These are phyloP conservation scores for Hippasteria phrygiana DNA, from an alignment of 53 echinoderm and acorn worm genomes.

Conservation along the genomic window DNA sequence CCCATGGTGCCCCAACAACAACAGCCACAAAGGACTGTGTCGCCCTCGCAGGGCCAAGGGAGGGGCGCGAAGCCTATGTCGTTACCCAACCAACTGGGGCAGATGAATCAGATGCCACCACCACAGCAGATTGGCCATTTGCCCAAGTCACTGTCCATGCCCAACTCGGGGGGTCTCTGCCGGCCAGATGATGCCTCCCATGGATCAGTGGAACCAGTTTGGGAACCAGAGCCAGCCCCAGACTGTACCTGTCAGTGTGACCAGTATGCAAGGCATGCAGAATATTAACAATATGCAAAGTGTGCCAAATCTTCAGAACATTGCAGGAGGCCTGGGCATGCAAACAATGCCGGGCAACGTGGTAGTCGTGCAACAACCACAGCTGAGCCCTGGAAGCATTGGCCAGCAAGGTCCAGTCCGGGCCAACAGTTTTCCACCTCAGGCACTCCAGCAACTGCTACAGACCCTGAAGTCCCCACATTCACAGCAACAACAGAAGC, in stretches of 20 bases:
- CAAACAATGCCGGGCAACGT: constrained; percentile 61
- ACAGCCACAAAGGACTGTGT: constrained; percentile 71
- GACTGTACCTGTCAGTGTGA: constrained; percentile 48
- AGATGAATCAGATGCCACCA: constrained; percentile 66
- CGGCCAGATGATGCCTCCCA: constrained; percentile 66
- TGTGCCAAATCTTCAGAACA: constrained; percentile 58
- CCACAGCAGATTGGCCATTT: constrained; percentile 56
- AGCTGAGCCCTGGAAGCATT: constrained; percentile 43
- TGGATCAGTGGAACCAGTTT: constrained; percentile 85
- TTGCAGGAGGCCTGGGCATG: constrained; percentile 64
- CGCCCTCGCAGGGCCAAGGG: constrained; percentile 56
- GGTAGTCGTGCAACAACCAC: constrained; percentile 62
- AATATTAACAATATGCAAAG: constrained; percentile 67
- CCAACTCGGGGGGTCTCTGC: constrained; percentile 61
- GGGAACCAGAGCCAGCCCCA: constrained; percentile 77
- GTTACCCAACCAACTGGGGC: constrained; percentile 36
- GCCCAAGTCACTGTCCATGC: constrained; percentile 73
- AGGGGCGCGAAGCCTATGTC: constrained; percentile 53
- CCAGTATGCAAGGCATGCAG: constrained; percentile 66
- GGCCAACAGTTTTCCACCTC: constrained; percentile 74
- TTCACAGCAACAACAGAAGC: constrained; percentile 87
- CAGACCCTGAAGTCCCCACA: constrained; percentile 87
- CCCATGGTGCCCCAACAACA: constrained; percentile 78
- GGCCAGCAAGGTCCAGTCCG: constrained; percentile 71
- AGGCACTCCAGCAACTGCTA: constrained; percentile 90